phyloP scores from a whole-genome alignment of 2,888 invertebrate species.

The Drosophila buzzatii region DNA sequence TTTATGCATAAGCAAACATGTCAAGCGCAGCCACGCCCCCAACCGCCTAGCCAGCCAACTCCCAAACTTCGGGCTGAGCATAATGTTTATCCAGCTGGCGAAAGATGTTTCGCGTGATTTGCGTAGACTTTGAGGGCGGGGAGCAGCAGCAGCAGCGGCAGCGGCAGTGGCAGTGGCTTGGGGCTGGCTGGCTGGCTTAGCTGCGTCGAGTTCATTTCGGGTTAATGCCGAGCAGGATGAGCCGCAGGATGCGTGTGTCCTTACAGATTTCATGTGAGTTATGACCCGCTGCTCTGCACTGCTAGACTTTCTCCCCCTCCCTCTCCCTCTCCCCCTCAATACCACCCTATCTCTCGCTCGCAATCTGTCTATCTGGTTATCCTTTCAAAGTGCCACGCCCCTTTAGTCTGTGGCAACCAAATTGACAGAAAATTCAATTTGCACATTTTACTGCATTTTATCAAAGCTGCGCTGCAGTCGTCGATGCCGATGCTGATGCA shows the following conservation, averaged over 20 bases:
- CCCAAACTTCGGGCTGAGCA: conserved; percentile 37
- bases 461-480: conserved; percentile 30
- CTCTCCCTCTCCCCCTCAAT: too few species aligned
- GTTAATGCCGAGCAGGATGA: conserved; percentile 67
- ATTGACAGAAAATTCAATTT: conserved; percentile 77
- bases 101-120: conserved; percentile 79
- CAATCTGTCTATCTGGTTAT: conserved; percentile 10
- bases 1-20: conserved; percentile 81
- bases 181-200: conserved; percentile 5
- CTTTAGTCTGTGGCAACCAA: conserved; percentile 36
- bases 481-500: not conserved
- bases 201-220: conserved; percentile 69
- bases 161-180: not conserved
- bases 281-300: conserved; percentile 52
- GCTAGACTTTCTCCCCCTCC: conserved; percentile 46
- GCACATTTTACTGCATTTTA: conserved; percentile 76
- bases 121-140: conserved; percentile 31
- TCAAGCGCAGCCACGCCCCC: conserved; percentile 62
- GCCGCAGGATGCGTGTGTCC: conserved; percentile 73
- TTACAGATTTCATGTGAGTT: conserved; percentile 78
- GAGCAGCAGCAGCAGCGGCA: not conserved
- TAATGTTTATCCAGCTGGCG: conserved; percentile 77
- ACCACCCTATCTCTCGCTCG: too few species aligned
- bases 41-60: not conserved
- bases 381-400: conserved; percentile 30